phyloP scores from a whole-genome alignment of 2,113 vertebrate genomes.

The Lepisosteus oculatus region DNA sequence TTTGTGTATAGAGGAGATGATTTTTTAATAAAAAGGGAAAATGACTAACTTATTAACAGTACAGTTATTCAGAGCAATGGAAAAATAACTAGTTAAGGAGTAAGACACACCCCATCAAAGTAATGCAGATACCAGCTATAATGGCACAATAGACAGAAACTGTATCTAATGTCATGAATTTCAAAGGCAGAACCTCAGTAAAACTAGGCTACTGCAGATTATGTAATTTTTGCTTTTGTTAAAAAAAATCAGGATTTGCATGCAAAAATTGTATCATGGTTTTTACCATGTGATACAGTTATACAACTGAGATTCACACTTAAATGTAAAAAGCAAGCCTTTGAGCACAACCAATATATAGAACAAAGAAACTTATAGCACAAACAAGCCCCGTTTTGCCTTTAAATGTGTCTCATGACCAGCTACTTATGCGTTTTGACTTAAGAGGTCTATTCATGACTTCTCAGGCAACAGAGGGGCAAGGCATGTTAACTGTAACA shows the following conservation, averaged over 20 bases:
- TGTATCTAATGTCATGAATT: neutral
- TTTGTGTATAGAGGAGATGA: no score
- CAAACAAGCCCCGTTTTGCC: constrained; percentile 7
- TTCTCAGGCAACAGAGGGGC: constrained; percentile 10
- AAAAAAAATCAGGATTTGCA: constrained; percentile 17
- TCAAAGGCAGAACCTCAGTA: neutral
- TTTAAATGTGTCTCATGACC: constrained; percentile 24
- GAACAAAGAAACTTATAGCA: no score
- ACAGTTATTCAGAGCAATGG: neutral
- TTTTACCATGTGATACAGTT: constrained; percentile 33
- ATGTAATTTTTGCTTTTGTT: neutral
- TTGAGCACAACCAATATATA: constrained; percentile 13
- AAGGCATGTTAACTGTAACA: constrained; percentile 13
- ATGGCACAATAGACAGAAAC: constrained; percentile 28
- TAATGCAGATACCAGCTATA: constrained; percentile 25
- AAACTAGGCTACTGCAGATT: neutral
- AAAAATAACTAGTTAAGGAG: neutral
- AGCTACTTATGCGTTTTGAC: constrained; percentile 20
- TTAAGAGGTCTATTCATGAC: constrained; percentile 17
- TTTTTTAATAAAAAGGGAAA: no score
- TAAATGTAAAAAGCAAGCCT: constrained; percentile 37
- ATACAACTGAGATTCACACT: constrained; percentile 34
- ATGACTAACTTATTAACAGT: no score
- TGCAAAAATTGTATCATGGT: constrained; percentile 26
- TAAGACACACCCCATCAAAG: constrained; percentile 7